Percentiles rank a stretch among this genome's conserved stretches.
Conservation (phyloP, 2,113 vertebrate species). For the Oryzias curvinotus region DNA sequence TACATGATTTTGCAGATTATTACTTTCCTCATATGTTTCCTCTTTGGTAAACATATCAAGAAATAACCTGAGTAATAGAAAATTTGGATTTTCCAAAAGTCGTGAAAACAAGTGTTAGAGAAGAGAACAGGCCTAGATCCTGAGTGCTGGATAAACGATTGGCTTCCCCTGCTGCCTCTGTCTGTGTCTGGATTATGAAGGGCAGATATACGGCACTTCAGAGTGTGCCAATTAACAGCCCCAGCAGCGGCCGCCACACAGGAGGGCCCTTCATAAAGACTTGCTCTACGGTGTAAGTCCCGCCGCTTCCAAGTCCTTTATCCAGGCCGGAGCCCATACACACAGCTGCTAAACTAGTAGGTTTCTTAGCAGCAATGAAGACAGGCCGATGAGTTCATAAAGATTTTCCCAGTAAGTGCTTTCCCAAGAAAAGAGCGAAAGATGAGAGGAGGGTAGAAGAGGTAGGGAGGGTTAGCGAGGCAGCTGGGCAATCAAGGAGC, state of each 20-base stretch:
- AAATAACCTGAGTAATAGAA: neutral
- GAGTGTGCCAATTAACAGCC: constrained; percentile 80
- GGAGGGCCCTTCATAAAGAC: constrained; percentile 77
- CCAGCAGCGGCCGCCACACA: constrained; percentile 72
- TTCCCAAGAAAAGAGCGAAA: constrained; percentile 64
- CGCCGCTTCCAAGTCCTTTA: constrained; percentile 75
- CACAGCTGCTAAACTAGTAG: constrained; percentile 79
- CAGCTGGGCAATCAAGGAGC: constrained; percentile 58
- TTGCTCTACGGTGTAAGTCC: constrained; percentile 75
- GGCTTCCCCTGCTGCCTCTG: constrained; percentile 59
- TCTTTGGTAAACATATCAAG: too few relatives aligned
- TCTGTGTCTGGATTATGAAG: constrained; percentile 75
- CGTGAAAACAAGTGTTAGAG: constrained; percentile 16
- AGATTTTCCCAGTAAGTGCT: constrained; percentile 78
- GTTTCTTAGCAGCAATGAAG: constrained; percentile 68
- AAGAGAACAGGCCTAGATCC: constrained; percentile 24
- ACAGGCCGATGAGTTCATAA: constrained; percentile 76
- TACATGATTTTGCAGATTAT: too few relatives aligned
- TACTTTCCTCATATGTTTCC: too few relatives aligned
- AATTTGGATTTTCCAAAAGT: neutral
- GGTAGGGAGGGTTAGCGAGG: constrained; percentile 38
- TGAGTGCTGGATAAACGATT: constrained; percentile 70
- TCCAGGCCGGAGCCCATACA: constrained; percentile 64
- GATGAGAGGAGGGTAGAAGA: constrained; percentile 42
- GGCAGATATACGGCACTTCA: constrained; percentile 76